phyloP scores from a whole-genome alignment of 1,140 invertebrate species.

The Mycetomoellerius zeteki region DNA sequence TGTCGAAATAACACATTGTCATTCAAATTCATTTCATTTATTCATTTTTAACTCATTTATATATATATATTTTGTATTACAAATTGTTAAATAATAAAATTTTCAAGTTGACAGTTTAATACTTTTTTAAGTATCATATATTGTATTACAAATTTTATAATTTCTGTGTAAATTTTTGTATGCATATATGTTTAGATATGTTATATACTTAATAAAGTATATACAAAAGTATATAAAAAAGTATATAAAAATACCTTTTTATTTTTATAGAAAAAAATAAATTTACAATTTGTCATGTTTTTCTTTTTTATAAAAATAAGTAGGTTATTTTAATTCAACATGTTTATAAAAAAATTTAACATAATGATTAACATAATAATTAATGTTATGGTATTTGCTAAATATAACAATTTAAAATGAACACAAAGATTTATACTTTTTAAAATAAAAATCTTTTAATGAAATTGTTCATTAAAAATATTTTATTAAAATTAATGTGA shows the following conservation, averaged over 20 bases:
- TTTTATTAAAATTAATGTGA: background rate
- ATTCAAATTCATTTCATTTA: background rate
- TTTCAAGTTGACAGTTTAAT: background rate
- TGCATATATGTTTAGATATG: no score
- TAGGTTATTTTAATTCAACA: background rate
- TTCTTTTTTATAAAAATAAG: background rate
- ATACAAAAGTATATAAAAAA: no score
- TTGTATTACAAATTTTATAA: background rate
- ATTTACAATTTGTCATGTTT: background rate
- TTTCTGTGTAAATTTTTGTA: no score
- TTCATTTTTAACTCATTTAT: background rate
- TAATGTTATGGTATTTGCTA: no score
- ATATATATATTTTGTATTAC: background rate
- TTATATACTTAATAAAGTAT: no score
- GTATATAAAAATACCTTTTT: background rate
- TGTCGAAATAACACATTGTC: background rate
- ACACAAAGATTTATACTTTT: background rate
- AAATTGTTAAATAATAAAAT: background rate
- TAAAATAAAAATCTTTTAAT: background rate
- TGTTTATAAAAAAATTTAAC: background rate
- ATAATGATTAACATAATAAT: no score
- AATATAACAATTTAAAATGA: no score
- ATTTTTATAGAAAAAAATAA: slow-evolving; percentile 3
- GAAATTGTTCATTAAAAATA: background rate
- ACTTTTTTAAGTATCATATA: background rate